A percentile compares a stretch with the other conserved stretches of the same genome.
phyloP scores from a whole-genome alignment of 2,888 invertebrate species.

The Drosophila buzzatii region DNA sequence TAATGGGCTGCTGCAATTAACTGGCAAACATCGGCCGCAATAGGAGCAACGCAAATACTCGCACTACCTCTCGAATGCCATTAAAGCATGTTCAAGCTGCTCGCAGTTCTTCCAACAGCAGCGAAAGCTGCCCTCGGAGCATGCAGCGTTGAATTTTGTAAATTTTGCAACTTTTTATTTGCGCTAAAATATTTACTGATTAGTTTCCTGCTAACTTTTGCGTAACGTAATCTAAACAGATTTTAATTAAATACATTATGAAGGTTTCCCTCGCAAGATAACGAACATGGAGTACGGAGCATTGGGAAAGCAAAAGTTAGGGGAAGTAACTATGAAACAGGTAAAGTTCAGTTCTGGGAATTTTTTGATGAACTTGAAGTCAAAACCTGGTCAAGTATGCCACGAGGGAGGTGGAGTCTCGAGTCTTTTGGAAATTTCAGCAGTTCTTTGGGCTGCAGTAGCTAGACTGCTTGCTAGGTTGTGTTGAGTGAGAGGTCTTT shows the following conservation, averaged over 20 bases:
- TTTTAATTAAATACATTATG: not conserved
- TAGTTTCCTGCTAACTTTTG: not conserved
- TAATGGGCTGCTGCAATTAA: slow-evolving; percentile 29
- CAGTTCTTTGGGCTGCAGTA: not conserved
- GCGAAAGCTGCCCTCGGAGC: slow-evolving; percentile 1
- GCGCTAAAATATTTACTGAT: not conserved
- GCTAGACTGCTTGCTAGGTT: not conserved
- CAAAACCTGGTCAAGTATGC: not conserved
- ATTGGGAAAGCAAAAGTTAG: not conserved
- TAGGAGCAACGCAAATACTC: slow-evolving; percentile 10
- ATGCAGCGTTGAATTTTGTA: not conserved
- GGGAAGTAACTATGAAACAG: not conserved
- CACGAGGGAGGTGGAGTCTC: not conserved
- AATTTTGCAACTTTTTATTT: not conserved
- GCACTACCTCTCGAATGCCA: not conserved
- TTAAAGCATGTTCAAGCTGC: not conserved
- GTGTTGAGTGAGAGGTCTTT: not conserved
- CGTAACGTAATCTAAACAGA: not conserved
- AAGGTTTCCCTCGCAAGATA: too few species aligned
- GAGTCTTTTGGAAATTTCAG: not conserved
- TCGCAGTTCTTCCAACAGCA: not conserved
- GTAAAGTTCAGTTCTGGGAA: not conserved
- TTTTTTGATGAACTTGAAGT: not conserved
- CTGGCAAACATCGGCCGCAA: slow-evolving; percentile 7
- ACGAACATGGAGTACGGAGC: too few species aligned